Evolutionary conservation across 1,140 invertebrate genomes (phyloP), one percentile per base, ranked within the genome.

Genomic region (Anthonomus grandis): DNA sequence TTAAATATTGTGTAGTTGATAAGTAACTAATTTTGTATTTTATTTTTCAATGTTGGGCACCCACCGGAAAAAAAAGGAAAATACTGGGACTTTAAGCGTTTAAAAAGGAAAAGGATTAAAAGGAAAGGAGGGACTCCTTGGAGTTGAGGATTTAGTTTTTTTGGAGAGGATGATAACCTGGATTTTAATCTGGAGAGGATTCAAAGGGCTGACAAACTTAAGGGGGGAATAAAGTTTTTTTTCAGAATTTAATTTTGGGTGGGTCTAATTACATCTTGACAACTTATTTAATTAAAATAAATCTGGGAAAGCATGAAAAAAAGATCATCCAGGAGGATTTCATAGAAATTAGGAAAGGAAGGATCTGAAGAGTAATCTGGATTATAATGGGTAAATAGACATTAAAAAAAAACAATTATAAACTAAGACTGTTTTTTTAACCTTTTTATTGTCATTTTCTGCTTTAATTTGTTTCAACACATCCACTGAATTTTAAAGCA

Each of bases 51-150:
- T 54, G 51, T 54, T 45, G 51, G 51, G 45, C 51, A 36, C 9
- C n/a, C 49, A 52, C 41, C 51, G 51, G 51, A 42, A 54, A 41
- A 54, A 54, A 54, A 54, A 54, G 41, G 51, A 45, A 54, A 54
- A 54, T 54, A 54, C 51, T 54, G 51, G 38, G 13, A 39, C 46
- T 9, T 49, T 37, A 49, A 49, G 6, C 15, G 9, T 17, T 8
- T 8, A 9, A 41, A 42, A 27, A 21, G 37, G 47, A 36, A 23
- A 22, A 17, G 19, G 25, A 36, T 49, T 15, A 41, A 52, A 41
- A 42, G n/a, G 49, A 23, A 52, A 38, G 49, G 38, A 52, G 37
- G 27, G 6, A 37, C 19, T 23, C n/a, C n/a, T n/a, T 45, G 12
- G 9, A 15, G 45, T 41, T 22, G 31, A 41, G 49, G 49, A 51